Base-by-base conservation (phyloP, 2,797 vertebrate genomes). In the Artibeus lituratus region DNA sequence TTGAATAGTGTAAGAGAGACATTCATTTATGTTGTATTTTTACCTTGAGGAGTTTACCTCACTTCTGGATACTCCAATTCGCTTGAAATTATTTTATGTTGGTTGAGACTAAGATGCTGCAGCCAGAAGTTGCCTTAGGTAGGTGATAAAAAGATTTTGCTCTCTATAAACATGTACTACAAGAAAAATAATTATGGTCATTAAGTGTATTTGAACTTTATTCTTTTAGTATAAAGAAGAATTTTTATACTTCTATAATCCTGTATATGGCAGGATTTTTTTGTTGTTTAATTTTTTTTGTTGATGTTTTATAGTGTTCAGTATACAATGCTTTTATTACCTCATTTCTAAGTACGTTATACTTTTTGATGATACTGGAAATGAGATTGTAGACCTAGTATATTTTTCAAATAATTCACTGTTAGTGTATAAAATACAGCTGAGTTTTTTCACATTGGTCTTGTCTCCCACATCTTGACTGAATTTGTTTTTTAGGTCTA, bases 1-100 rank as follows among this genome's bases (percentile, higher is more conserved):
- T 0, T 29, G 24, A 59, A 97, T 90, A 24, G 97, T 39, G 57
- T 85, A 55, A 57, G 37, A 12, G 15, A 51, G 97, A 98, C 96
- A 99, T 97, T 99, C 99, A n/a, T 99, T 99, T 98, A 99, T 99
- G 98, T 99, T 99, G 95, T 99, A 99, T 98, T 99, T 99, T 99
- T 97, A 99, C 98, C 98, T 99, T 99, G 35, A 99, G 98, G 92
- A 99, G 98, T 70, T 99, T 97, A 99, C 98, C 98, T 99, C 99
- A 92, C 98, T 98, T 99, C 99, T 99, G 0, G 97, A 99, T 99
- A 99, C 99, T 94, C 97, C 98, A 18, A 98, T 96, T 81, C 99
- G 99, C 97, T 99, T 0, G 98, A 98, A 98, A 99, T 99, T 98
- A 99, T 97, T 37, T 99, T 99, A 2, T 99, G 99, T 94, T 99